phyloP scores from a whole-genome alignment of 2,113 vertebrate genomes.

The Origma solitaria region DNA sequence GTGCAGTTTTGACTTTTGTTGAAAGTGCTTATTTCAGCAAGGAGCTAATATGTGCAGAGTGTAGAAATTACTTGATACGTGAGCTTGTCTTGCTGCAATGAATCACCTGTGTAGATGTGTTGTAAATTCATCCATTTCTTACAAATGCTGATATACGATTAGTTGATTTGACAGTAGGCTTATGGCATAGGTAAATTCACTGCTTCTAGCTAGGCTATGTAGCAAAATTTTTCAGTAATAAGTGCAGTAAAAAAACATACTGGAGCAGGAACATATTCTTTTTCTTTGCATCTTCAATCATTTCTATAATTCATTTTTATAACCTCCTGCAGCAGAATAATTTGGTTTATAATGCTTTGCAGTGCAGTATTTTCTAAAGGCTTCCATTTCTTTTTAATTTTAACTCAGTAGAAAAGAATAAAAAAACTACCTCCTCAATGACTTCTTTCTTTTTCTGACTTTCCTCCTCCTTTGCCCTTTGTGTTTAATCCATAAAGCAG shows the following conservation, averaged over 20 bases:
- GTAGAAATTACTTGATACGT: background rate
- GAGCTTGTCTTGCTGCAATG: background rate
- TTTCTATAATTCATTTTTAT: slow-evolving; percentile 32
- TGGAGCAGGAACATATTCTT: background rate
- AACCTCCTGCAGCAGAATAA: background rate
- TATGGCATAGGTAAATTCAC: slow-evolving; percentile 5
- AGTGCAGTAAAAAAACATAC: background rate
- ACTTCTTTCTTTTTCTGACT: background rate
- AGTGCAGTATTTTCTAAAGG: slow-evolving; percentile 10
- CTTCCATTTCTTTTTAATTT: background rate
- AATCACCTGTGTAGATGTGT: background rate
- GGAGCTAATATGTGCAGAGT: background rate
- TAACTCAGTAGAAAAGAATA: background rate
- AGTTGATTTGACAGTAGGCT: background rate
- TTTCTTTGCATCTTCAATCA: background rate
- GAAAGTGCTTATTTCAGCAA: background rate
- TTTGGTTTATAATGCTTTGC: slow-evolving; percentile 3
- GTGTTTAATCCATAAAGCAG: background rate
- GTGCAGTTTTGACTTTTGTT: background rate
- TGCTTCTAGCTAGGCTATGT: background rate
- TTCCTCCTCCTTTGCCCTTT: background rate
- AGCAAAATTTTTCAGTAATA: background rate
- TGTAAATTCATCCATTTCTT: background rate
- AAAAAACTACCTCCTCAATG: background rate
- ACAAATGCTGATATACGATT: background rate